Evolutionary conservation across 2,888 invertebrate species (phyloP), one percentile per base, ranked within the genome.

Genomic region (Atherix ibis): DNA sequence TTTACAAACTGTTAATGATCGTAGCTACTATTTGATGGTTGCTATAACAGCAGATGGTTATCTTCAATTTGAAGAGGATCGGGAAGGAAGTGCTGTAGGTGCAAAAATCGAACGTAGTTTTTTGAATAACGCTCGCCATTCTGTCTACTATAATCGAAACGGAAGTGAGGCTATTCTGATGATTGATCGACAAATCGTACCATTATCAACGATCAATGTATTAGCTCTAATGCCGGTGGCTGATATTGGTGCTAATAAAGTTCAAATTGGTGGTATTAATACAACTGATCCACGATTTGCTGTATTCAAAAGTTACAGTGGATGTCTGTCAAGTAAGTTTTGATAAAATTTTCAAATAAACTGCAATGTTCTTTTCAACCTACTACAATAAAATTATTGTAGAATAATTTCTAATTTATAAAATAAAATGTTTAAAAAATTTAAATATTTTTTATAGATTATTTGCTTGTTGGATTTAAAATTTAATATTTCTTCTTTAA

Each of bases 241-340:
- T 4, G 73, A 71, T 43, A 59, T 68, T 29, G 76, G 81, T 6
- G 72, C 76, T 12, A 83, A 83, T 53, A 84, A 85, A 48, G 82
- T 87, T 8, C 84, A 85, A 56, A 74, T 89, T 34, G 87, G 87
- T 9, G 88, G 88, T 16, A 70, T 87, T 12, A 85, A 83, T 48
- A 83, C 84, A 4, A 78, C 77, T 4, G 85, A 87, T 53, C 76
- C 80, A 4, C 68, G 85, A 43, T 76, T 88, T 46, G 75, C 74
- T 40, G 77, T 79, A 38, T 88, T 81, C 52, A 84, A 81, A 51
- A 81, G 83, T 45, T 89, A 87, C 57, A 83, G 80, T 49, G 88
- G 89, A 36, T 89, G 89, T 56, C 65, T 89, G 41, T 87, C 88
- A 42, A 89, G 88, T 88, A 62, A 72, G 76, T 71, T 26, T 12